Conservation (phyloP, 2,113 vertebrate genomes). For the Lophura nycthemera region DNA sequence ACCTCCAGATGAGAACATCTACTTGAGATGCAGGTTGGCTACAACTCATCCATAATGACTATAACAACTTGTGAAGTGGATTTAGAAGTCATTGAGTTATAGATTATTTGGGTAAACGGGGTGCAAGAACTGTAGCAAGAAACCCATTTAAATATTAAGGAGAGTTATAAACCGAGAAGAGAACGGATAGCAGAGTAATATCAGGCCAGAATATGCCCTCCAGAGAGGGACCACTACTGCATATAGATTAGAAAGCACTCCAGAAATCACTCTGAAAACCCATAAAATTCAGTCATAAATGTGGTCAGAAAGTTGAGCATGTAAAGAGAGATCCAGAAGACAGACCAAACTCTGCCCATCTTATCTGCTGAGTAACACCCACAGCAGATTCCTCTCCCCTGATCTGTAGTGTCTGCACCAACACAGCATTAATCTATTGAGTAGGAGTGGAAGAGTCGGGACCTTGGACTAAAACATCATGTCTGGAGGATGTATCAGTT, state of each 20-base stretch:
- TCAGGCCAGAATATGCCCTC: constrained; percentile 57
- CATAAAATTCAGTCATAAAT: neutral
- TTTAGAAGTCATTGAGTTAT: constrained; percentile 70
- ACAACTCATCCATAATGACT: constrained; percentile 65
- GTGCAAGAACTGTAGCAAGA: constrained; percentile 47
- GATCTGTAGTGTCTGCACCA: neutral
- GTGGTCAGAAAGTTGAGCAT: neutral
- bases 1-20: constrained; percentile 48
- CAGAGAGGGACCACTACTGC: neutral
- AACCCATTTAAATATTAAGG: constrained; percentile 68
- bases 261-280: constrained; percentile 38
- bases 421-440: neutral
- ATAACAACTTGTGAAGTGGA: constrained; percentile 61
- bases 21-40: constrained; percentile 59
- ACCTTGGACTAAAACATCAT: neutral
- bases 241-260: constrained; percentile 37
- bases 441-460: neutral
- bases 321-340: neutral
- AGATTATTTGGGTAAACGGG: constrained; percentile 66
- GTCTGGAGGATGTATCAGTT: neutral
- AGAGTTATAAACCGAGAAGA: constrained; percentile 49
- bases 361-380: neutral
- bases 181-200: constrained; percentile 25
- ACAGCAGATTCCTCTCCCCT: neutral
- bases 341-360: neutral